Evolutionary conservation across 2,797 vertebrate genomes (phyloP).

Genomic region (Pangasius djambal): DNA sequence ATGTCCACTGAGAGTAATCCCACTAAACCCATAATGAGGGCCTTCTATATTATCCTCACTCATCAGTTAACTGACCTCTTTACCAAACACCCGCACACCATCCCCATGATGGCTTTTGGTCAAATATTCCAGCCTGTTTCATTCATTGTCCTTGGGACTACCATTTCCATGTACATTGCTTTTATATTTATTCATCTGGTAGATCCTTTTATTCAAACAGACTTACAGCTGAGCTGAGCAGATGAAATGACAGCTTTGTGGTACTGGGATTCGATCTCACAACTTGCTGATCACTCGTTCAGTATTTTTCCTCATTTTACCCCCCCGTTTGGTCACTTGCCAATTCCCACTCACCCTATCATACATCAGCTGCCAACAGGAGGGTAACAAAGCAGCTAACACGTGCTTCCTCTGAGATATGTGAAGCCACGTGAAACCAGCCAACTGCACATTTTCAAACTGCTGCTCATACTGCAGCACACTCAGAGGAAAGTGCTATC

Average conservation of each 20-base stretch:
- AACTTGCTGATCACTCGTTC: neutral
- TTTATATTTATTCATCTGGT: neutral
- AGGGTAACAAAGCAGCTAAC: neutral
- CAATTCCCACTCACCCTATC: neutral
- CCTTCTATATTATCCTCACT: neutral
- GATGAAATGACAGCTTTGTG: neutral
- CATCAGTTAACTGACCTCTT: slow-evolving; percentile 9
- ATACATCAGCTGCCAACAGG: neutral
- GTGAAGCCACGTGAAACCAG: neutral
- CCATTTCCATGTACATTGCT: neutral
- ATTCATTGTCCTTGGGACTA: neutral
- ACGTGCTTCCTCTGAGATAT: neutral
- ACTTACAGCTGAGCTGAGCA: neutral
- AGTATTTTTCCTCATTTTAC: too few relatives aligned
- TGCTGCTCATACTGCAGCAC: neutral
- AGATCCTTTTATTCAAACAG: neutral
- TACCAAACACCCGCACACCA: neutral
- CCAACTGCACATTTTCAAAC: neutral
- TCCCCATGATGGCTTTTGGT: neutral
- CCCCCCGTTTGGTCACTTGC: neutral
- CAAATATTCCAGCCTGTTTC: neutral
- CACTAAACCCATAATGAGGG: slow-evolving; percentile 13
- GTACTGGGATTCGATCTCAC: neutral
- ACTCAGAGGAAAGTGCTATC: neutral
- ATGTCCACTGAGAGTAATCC: slow-evolving; percentile 25